A percentile compares a stretch with the other conserved stretches of the same genome.
Evolutionary conservation across 2,888 invertebrate genomes (phyloP).

Genomic region (Mayetiola destructor): DNA sequence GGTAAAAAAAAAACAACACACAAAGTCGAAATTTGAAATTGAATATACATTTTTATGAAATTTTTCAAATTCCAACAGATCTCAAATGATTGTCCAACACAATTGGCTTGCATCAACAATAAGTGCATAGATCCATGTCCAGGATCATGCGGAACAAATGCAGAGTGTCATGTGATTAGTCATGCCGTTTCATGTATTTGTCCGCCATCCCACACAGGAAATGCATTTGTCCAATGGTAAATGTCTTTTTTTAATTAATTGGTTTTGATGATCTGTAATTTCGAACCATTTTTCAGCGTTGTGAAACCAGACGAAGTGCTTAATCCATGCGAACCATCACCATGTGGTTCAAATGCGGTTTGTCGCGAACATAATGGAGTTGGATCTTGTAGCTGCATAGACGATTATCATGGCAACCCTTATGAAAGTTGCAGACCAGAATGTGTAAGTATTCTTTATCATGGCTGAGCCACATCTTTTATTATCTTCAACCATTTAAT

Average conservation of each 20-base stretch:
- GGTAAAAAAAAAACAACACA: no score
- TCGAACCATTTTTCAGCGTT: background rate
- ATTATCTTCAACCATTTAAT: no score
- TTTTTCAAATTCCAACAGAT: constrained; percentile 57
- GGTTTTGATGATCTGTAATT: no score
- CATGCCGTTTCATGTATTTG: constrained; percentile 74
- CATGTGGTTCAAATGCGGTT: constrained; percentile 72
- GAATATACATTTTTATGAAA: no score
- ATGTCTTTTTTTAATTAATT: constrained; percentile 27
- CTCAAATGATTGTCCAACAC: constrained; percentile 62
- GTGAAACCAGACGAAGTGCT: constrained; percentile 33
- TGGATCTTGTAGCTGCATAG: constrained; percentile 65
- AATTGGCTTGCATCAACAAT: constrained; percentile 63
- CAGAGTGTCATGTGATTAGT: constrained; percentile 64
- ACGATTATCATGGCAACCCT: constrained; percentile 71
- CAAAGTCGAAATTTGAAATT: no score
- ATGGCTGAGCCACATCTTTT: no score
- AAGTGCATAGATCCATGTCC: constrained; percentile 72
- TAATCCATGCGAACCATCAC: constrained; percentile 72
- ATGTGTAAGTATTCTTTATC: constrained; percentile 67
- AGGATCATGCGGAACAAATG: constrained; percentile 64
- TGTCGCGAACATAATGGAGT: constrained; percentile 63
- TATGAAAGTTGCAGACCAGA: constrained; percentile 77
- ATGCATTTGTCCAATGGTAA: constrained; percentile 72
- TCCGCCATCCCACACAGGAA: constrained; percentile 57